These are phyloP conservation scores for Aphidoletes aphidimyza DNA, from an alignment of 2,888 invertebrate species.

Conservation along the genomic window DNA sequence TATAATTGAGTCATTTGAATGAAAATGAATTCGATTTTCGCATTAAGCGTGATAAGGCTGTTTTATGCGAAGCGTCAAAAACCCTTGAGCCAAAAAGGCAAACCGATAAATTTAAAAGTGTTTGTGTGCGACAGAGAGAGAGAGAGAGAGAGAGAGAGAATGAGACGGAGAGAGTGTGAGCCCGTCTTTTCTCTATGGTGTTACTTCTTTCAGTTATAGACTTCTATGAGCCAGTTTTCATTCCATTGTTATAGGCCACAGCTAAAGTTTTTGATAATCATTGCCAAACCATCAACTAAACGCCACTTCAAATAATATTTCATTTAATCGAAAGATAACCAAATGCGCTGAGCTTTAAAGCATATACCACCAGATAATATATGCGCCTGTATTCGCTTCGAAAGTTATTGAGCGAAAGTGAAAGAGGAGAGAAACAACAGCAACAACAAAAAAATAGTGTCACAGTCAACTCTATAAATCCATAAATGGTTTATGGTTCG, in stretches of 20 bases:
- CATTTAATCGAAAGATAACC: slow-evolving; percentile 44
- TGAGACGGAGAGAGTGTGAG: no score
- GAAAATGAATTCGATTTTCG: not conserved
- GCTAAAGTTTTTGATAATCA: slow-evolving; percentile 5
- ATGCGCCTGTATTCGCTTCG: no score
- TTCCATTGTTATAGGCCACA: not conserved
- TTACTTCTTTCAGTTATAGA: not conserved
- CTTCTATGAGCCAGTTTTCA: not conserved
- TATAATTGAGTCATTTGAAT: not conserved
- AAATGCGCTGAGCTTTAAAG: not conserved
- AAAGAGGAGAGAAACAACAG: not conserved
- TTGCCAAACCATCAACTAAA: not conserved
- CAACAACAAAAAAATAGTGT: not conserved
- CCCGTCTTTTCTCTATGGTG: no score
- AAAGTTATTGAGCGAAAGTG: not conserved
- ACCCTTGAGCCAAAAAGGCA: not conserved
- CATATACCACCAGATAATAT: not conserved
- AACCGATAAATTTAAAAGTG: no score
- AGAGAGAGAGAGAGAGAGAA: no score
- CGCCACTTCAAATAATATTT: slow-evolving; percentile 32
- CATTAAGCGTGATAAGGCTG: not conserved
- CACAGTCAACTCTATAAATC: slow-evolving; percentile 18
- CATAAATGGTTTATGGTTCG: slow-evolving; percentile 16
- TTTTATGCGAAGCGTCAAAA: not conserved
- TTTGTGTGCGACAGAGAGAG: no score